These are phyloP conservation scores for Xestoiulus laeticollis DNA, from an alignment of 2,888 invertebrate species.

Conservation along the genomic window DNA sequence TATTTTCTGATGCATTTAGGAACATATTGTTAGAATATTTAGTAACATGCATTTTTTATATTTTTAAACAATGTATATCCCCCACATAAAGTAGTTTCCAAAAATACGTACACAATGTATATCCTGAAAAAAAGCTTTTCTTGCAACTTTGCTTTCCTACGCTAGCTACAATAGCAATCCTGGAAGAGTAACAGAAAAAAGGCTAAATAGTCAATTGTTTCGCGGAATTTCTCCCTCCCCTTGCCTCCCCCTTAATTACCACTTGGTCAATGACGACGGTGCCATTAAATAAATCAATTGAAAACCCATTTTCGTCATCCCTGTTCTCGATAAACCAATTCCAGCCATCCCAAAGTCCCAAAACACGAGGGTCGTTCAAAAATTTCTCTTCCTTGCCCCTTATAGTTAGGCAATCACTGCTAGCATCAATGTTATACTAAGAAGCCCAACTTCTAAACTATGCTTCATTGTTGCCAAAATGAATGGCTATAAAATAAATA, in stretches of 20 bases:
- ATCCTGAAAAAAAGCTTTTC: too few species aligned
- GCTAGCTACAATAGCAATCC: background rate
- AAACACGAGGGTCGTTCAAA: background rate
- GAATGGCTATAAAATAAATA: too few species aligned
- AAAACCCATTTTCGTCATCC: background rate
- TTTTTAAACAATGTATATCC: too few species aligned
- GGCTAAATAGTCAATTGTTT: background rate
- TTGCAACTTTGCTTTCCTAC: background rate
- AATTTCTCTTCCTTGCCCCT: background rate
- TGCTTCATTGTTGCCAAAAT: too few species aligned
- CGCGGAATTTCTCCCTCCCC: background rate
- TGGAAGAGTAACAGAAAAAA: background rate
- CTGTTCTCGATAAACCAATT: constrained; percentile 9
- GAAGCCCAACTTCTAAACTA: background rate
- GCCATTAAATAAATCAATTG: constrained; percentile 26
- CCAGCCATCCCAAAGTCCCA: background rate
- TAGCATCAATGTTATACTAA: background rate
- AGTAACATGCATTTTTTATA: too few species aligned
- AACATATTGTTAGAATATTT: too few species aligned
- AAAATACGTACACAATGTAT: too few species aligned
- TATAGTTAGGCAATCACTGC: background rate
- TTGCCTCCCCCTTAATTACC: background rate
- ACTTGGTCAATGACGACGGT: background rate
- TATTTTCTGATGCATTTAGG: too few species aligned
- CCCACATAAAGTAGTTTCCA: too few species aligned